phyloP scores from a whole-genome alignment of 2,113 vertebrate genomes.

The Apteryx mantelli region DNA sequence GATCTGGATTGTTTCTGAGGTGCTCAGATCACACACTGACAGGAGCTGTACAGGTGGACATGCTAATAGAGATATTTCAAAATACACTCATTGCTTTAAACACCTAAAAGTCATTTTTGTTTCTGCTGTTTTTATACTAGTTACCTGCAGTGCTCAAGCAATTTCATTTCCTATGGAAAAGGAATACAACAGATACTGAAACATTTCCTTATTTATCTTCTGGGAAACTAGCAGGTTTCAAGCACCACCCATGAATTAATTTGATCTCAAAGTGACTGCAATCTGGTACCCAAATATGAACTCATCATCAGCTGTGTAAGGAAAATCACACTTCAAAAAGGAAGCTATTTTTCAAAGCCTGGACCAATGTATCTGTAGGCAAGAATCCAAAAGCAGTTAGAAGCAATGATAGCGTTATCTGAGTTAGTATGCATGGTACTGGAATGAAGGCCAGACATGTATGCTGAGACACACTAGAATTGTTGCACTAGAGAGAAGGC shows the following conservation, averaged over 20 bases:
- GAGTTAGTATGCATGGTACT: accelerated
- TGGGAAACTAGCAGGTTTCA: not conserved
- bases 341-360: not conserved
- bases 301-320: not conserved
- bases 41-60: not conserved
- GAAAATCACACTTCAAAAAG: not conserved
- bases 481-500: not conserved
- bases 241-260: not conserved
- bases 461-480: not conserved
- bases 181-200: not conserved
- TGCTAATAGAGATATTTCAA: not conserved
- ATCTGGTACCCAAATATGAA: not conserved
- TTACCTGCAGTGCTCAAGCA: not conserved
- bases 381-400: not conserved
- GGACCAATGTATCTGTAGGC: not conserved
- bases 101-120: not conserved
- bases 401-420: not conserved
- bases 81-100: not conserved
- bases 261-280: not conserved
- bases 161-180: not conserved
- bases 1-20: not conserved
- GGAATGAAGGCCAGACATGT: not conserved
- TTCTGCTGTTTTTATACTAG: not conserved
- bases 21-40: not conserved
- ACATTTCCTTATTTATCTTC: not conserved